Conservation (phyloP, 2,888 invertebrate species). For the Cantharis rustica region DNA sequence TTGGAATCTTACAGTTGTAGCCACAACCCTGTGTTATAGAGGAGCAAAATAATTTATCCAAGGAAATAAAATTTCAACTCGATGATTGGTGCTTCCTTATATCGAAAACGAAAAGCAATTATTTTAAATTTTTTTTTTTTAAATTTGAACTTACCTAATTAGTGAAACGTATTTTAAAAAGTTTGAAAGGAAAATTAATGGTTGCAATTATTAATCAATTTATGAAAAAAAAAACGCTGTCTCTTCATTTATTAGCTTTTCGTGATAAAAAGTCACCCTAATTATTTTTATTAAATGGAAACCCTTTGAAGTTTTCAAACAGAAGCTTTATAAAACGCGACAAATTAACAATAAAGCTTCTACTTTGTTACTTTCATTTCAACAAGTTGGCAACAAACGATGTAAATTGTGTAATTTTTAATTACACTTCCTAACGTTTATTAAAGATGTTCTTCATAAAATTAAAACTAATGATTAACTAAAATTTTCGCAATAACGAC, state of each 20-base stretch:
- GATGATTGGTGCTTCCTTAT: neutral
- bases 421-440: neutral
- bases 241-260: neutral
- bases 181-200: neutral
- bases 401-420: neutral
- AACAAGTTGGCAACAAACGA: neutral
- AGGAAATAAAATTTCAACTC: neutral
- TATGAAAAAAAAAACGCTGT: neutral
- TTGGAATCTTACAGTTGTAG: constrained; percentile 5
- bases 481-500: neutral
- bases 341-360: neutral
- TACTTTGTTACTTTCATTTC: neutral
- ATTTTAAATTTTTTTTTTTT: neutral
- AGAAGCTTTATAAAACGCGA: neutral
- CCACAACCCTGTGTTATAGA: neutral
- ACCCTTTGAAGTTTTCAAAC: neutral
- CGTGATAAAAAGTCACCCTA: neutral
- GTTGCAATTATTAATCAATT: neutral
- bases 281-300: neutral
- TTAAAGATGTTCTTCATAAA: neutral
- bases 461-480: neutral
- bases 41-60: neutral
- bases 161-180: neutral
- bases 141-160: neutral
- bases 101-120: neutral